Evolutionary conservation across 2,888 invertebrate genomes (phyloP).

Genomic region (Drosophila longiperda): DNA sequence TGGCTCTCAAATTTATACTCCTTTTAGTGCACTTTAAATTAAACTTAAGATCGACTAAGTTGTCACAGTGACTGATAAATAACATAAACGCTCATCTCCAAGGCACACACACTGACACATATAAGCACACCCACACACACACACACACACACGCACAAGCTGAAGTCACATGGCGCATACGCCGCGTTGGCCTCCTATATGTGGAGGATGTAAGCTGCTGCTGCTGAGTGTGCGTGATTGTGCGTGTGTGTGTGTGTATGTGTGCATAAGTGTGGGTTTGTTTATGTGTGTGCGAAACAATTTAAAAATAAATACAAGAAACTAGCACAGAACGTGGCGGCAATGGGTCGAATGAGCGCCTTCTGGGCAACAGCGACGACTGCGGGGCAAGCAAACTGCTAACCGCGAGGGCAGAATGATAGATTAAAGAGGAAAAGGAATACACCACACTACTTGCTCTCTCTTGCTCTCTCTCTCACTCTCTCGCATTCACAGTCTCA

Average conservation of each 20-base stretch:
- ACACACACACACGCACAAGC: slow-evolving; percentile 26
- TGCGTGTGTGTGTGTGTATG: slow-evolving; percentile 12
- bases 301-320: slow-evolving; percentile 79
- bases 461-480: background rate
- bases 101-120: background rate
- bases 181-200: slow-evolving; percentile 42
- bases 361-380: slow-evolving; percentile 14
- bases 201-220: slow-evolving; percentile 59
- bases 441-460: background rate
- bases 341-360: slow-evolving; percentile 42
- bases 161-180: slow-evolving; percentile 69
- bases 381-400: slow-evolving; percentile 19
- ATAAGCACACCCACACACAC: slow-evolving; percentile 21
- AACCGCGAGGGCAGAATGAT: slow-evolving; percentile 73
- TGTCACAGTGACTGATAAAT: background rate
- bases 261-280: slow-evolving; percentile 28
- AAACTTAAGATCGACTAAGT: background rate
- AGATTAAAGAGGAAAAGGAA: slow-evolving; percentile 63
- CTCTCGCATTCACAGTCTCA: background rate
- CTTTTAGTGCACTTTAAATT: background rate
- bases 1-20: background rate
- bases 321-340: slow-evolving; percentile 72
- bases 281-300: slow-evolving; percentile 68
- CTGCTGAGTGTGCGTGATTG: slow-evolving; percentile 8
- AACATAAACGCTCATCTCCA: background rate